These are phyloP conservation scores for Sphecodes monilicornis DNA, from an alignment of 2,888 invertebrate genomes.

Conservation along the genomic window DNA sequence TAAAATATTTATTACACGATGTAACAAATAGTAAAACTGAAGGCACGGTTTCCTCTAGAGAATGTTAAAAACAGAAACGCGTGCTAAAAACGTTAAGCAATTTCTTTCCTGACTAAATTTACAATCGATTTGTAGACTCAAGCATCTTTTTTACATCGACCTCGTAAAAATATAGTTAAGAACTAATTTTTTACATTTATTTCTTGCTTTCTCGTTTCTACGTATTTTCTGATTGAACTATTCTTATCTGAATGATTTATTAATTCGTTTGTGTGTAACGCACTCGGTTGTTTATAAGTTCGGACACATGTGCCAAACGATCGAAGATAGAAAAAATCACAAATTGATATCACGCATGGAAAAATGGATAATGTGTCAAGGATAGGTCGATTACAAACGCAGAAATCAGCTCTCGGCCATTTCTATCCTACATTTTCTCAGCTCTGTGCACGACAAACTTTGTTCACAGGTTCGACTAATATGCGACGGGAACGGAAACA, in stretches of 20 bases:
- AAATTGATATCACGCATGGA: neutral
- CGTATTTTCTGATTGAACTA: too few relatives aligned
- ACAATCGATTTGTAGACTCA: too few relatives aligned
- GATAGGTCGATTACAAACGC: neutral
- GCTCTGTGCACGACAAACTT: neutral
- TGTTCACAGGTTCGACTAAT: neutral
- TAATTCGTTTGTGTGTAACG: neutral
- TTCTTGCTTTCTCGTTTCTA: too few relatives aligned
- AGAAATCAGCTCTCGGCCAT: neutral
- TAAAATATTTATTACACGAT: too few relatives aligned
- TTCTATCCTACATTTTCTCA: neutral
- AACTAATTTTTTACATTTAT: neutral
- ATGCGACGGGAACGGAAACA: constrained; percentile 8
- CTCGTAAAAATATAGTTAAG: too few relatives aligned
- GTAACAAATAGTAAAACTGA: too few relatives aligned
- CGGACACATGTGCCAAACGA: neutral
- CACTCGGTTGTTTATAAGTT: neutral
- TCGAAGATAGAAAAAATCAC: neutral
- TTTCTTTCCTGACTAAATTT: too few relatives aligned
- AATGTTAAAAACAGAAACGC: too few relatives aligned
- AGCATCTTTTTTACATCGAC: too few relatives aligned
- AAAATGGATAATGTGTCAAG: neutral
- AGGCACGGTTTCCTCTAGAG: too few relatives aligned
- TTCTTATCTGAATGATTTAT: neutral
- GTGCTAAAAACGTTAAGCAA: too few relatives aligned